These are phyloP conservation scores for Apomyelois bistriatella DNA, from an alignment of 2,888 invertebrate species.

Conservation along the genomic window DNA sequence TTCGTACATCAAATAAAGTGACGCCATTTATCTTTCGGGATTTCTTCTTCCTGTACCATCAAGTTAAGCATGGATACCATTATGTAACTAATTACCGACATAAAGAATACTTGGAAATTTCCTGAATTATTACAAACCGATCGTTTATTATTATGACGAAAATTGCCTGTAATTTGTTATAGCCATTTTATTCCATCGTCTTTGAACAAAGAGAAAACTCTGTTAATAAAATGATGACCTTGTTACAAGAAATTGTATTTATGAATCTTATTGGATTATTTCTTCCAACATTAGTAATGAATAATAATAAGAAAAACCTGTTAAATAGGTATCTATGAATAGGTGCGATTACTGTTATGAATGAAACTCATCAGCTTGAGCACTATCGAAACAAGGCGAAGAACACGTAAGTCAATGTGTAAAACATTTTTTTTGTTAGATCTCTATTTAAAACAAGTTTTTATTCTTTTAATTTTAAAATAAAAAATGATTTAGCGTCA, in stretches of 20 bases:
- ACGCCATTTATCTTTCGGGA: constrained; percentile 21
- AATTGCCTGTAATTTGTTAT: constrained; percentile 4
- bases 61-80: constrained; percentile 12
- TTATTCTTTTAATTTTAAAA: no score
- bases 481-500: no score
- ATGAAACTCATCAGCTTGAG: no score
- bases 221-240: constrained; percentile 22
- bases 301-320: not conserved
- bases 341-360: no score
- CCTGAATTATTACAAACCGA: constrained; percentile 11
- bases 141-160: constrained; percentile 12
- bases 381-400: no score
- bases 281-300: not conserved
- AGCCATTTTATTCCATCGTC: constrained; percentile 10
- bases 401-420: no score
- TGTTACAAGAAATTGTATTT: not conserved
- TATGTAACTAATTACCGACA: constrained; percentile 10
- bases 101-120: constrained; percentile 10
- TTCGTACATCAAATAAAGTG: constrained; percentile 24
- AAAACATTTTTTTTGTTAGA: no score
- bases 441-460: no score
- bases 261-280: not conserved
- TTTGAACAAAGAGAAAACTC: constrained; percentile 20
- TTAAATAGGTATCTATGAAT: not conserved
- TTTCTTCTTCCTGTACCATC: constrained; percentile 16